Conservation (phyloP, 2,797 vertebrate genomes). For the Eremophila alpestris region DNA sequence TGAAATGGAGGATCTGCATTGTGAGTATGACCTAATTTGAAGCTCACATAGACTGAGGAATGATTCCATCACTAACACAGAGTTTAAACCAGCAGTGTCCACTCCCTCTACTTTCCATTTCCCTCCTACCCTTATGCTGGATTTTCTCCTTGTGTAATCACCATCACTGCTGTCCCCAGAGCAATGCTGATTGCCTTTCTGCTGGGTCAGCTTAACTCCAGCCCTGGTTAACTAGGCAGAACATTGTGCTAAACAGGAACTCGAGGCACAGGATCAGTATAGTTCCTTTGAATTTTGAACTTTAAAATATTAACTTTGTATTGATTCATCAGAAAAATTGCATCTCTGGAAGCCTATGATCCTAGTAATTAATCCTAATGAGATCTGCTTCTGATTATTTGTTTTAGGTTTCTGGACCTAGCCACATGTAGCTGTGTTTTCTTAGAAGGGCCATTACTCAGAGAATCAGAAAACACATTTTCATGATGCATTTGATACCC, state of each 20-base stretch:
- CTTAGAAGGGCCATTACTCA: neutral
- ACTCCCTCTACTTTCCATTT: neutral
- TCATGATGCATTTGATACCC: neutral
- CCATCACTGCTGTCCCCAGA: neutral
- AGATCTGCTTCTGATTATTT: neutral
- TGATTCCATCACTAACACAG: neutral
- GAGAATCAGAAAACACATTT: neutral
- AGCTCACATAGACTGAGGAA: neutral
- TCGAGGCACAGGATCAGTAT: neutral
- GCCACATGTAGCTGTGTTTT: neutral
- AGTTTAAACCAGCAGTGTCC: neutral
- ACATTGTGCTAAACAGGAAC: neutral
- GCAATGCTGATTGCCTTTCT: rapidly evolving
- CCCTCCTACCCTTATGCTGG: neutral
- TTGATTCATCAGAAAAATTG: neutral
- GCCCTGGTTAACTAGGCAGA: neutral
- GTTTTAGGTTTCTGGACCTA: neutral
- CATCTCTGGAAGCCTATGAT: neutral
- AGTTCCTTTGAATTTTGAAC: neutral
- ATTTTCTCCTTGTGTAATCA: neutral
- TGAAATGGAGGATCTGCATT: neutral
- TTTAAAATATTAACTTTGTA: neutral
- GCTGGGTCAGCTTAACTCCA: neutral
- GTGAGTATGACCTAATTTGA: neutral
- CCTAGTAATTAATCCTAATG: neutral